Conservation (phyloP, 1,140 invertebrate genomes). For the Nixonia krombeini region DNA sequence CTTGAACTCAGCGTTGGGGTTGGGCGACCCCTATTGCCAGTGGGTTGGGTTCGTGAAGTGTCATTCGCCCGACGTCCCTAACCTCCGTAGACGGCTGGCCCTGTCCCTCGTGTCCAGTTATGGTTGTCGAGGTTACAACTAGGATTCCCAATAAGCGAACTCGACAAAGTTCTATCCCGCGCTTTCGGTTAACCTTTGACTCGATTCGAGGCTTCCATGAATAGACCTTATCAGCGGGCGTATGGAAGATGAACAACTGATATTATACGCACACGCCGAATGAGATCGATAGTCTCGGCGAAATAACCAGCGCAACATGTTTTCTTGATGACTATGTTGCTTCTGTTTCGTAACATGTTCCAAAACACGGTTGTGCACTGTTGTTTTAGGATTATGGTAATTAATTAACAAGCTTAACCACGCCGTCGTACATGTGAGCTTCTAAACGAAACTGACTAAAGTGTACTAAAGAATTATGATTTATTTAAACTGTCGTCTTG, state of each 20-base stretch:
- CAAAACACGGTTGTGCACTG: too few relatives aligned
- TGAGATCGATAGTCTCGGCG: not conserved
- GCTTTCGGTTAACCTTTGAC: constrained; percentile 30
- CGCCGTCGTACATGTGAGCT: too few relatives aligned
- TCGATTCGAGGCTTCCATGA: constrained; percentile 18
- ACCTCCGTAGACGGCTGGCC: constrained; percentile 26
- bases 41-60: constrained; percentile 50
- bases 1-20: constrained; percentile 54
- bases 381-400: too few relatives aligned
- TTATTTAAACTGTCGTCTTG: too few relatives aligned
- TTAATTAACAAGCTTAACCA: too few relatives aligned
- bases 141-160: constrained; percentile 39
- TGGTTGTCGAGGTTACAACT: constrained; percentile 19
- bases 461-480: too few relatives aligned
- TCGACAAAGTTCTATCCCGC: constrained; percentile 21
- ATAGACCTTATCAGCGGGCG: constrained; percentile 30
- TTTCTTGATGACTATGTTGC: too few relatives aligned
- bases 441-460: too few relatives aligned
- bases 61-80: constrained; percentile 52
- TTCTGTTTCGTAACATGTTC: too few relatives aligned
- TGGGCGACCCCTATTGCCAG: constrained; percentile 41
- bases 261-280: not conserved
- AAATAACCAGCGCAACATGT: too few relatives aligned
- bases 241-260: not conserved
- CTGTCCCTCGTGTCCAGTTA: constrained; percentile 39